Percentiles rank a stretch among this genome's conserved stretches.
Conservation (phyloP, 1,140 invertebrate species). For the Drosophila persimilis region DNA sequence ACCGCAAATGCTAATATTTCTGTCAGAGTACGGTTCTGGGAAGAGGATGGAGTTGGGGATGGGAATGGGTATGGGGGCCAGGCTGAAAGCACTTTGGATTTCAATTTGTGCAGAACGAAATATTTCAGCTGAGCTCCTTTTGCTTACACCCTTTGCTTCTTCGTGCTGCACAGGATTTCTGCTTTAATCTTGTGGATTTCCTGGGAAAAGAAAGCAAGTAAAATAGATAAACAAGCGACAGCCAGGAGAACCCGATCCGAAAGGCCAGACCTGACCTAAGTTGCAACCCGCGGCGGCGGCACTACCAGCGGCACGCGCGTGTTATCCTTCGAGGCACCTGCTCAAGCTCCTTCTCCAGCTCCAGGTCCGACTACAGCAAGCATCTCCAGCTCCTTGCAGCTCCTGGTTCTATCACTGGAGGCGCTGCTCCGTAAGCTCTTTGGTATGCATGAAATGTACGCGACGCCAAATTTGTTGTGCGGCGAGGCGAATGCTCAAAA, state of each 20-base stretch:
- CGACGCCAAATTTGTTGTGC: conserved; percentile 80
- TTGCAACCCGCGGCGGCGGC: conserved; percentile 35
- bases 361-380: background rate
- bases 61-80: conserved; percentile 12
- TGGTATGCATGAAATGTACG: conserved; percentile 81
- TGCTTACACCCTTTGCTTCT: background rate
- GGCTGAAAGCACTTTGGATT: conserved; percentile 78
- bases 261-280: conserved; percentile 30
- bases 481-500: conserved; percentile 80
- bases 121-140: conserved; percentile 77
- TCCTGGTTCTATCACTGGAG: conserved; percentile 2
- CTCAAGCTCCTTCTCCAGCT: conserved; percentile 38
- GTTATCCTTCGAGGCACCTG: conserved; percentile 77
- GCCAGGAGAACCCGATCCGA: conserved; percentile 28
- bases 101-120: conserved; percentile 78
- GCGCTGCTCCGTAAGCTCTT: conserved; percentile 50
- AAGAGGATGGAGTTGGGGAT: background rate
- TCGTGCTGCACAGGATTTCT: conserved; percentile 33
- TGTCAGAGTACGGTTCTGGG: conserved; percentile 58
- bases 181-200: conserved; percentile 79
- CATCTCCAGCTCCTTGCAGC: conserved; percentile 8
- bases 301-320: conserved; percentile 49
- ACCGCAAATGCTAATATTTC: conserved; percentile 80
- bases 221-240: conserved; percentile 79
- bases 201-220: conserved; percentile 53